These are phyloP conservation scores for Cosmia pyralina DNA, from an alignment of 2,888 invertebrate genomes.

Conservation along the genomic window DNA sequence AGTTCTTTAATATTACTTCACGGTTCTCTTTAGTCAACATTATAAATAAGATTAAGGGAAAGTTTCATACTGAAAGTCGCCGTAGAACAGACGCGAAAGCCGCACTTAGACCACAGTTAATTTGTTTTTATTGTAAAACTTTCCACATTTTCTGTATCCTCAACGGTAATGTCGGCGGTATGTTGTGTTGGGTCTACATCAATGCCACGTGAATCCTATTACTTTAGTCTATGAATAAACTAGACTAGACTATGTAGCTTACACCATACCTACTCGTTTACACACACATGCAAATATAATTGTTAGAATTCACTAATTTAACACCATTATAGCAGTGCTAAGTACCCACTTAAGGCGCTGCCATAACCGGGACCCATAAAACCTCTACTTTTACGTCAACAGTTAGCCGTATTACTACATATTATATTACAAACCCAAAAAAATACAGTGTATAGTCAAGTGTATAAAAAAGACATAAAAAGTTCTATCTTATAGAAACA, in stretches of 20 bases:
- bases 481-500: too few species aligned
- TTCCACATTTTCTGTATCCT: conserved; percentile 81
- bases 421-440: too few species aligned
- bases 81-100: conserved; percentile 75
- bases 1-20: conserved; percentile 68
- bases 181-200: conserved; percentile 64
- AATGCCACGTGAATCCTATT: conserved; percentile 55
- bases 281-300: background rate
- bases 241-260: conserved; percentile 18
- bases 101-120: conserved; percentile 82
- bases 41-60: conserved; percentile 81
- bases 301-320: conserved; percentile 1
- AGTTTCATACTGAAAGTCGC: conserved; percentile 79
- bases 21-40: conserved; percentile 69
- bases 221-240: conserved; percentile 27
- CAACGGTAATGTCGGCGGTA: conserved; percentile 71
- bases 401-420: too few species aligned
- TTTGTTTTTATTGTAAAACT: conserved; percentile 88
- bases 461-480: too few species aligned
- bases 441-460: too few species aligned
- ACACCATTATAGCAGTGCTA: background rate
- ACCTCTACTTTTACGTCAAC: too few species aligned
- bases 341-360: background rate
- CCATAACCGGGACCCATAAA: too few species aligned
- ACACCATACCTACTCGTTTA: background rate